A percentile compares a stretch with the other conserved stretches of the same genome.
phyloP scores from a whole-genome alignment of 2,888 invertebrate species.

The Rhopalosiphum nymphaeae region DNA sequence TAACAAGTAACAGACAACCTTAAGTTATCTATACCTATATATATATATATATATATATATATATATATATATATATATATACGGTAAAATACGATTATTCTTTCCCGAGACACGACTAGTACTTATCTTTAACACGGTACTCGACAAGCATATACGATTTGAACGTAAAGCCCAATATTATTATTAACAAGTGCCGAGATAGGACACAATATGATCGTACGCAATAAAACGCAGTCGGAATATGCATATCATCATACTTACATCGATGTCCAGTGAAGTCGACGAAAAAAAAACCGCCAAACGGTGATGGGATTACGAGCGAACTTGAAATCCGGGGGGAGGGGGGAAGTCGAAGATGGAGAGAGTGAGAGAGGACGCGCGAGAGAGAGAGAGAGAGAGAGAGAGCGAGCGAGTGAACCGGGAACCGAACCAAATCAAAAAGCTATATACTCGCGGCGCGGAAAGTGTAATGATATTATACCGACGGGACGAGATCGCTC shows the following conservation, averaged over 20 bases:
- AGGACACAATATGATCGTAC: neutral
- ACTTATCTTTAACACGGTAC: neutral
- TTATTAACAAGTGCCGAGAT: neutral
- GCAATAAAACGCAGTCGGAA: neutral
- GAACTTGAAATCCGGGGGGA: neutral
- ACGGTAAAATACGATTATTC: neutral
- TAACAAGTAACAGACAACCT: neutral
- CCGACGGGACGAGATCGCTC: neutral
- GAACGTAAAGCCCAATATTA: neutral
- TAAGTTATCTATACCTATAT: too few relatives aligned
- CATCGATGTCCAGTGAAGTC: neutral
- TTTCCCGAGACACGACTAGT: neutral
- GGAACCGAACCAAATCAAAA: neutral
- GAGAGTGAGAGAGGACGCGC: neutral
- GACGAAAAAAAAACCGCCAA: neutral
- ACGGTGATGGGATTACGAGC: neutral
- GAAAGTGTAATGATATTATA: neutral
- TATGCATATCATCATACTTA: neutral
- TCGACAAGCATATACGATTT: neutral
- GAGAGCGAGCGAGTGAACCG: neutral
- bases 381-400: neutral
- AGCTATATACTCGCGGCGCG: too few relatives aligned
- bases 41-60: too few relatives aligned
- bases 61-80: too few relatives aligned
- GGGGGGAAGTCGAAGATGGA: neutral